Evolutionary conservation across 2,113 vertebrate genomes (phyloP), one percentile per base, ranked within the genome.

Genomic region (Oostethus manadensis): DNA sequence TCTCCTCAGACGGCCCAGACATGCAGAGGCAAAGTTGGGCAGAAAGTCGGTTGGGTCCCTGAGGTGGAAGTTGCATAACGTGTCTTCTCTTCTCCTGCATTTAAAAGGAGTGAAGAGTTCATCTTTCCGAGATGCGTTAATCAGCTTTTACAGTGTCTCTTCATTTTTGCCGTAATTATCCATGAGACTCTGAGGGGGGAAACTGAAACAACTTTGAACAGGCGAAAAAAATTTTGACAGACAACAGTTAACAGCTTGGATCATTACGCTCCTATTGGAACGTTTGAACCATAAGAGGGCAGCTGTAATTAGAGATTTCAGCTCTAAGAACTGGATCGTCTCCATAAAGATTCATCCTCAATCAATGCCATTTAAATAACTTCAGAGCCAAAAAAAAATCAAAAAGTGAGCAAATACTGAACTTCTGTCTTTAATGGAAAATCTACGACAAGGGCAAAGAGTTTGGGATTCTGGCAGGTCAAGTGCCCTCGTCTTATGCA

Each of bases 11-110:
- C 57, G 57, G 68, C 72, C 62, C 48, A 60, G 74, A 79, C 75
- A 74, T 38, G 53, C 73, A 57, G 66, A 84, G 67, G 72, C 80
- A 83, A 78, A 82, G 83, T 73, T 76, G 68, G 79, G 50, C 43
- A 72, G 71, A 87, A 88, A 84, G 80, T 83, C 77, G 79, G 79
- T 73, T 80, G 68, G 68, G 82, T 86, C 86, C 84, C 84, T 51
- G 16, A 82, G 79, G 85, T 84, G 74, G 64, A 67, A 62, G 79
- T 87, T 88, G 73, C 64, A 22, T 77, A 88, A 85, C 81, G 67
- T 61, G 56, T 77, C 80, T 85, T 77, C 74, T 80, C 69, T 77
- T 82, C 71, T 60, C 6, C 76, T 54, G 71, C 53, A 51, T 85
- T 82, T 83, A 47, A 84, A 88, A 76, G 45, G 69, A 82, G 74